These are phyloP conservation scores for Venusia cambrica DNA, from an alignment of 2,888 invertebrate genomes.

Conservation along the genomic window DNA sequence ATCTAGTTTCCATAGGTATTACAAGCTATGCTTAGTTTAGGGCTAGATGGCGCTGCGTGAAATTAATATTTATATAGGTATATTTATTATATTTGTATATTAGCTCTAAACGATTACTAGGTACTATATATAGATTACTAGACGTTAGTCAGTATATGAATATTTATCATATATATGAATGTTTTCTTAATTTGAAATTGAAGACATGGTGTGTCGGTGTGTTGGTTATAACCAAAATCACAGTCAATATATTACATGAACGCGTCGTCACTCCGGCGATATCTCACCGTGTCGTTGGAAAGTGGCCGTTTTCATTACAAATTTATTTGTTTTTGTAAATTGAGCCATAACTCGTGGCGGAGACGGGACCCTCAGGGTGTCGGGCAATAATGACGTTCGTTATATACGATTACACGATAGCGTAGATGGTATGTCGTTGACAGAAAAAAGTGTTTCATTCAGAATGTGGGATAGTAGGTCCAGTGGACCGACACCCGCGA, in stretches of 20 bases:
- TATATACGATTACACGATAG: constrained; percentile 56
- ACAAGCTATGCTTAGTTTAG: too few relatives aligned
- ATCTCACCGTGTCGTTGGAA: constrained; percentile 21
- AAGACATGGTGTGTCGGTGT: too few relatives aligned
- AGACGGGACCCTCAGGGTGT: constrained; percentile 51
- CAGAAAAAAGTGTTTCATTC: constrained; percentile 18
- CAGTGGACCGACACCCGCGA: too few relatives aligned
- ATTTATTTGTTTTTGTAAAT: constrained; percentile 47
- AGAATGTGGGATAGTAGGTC: constrained; percentile 4
- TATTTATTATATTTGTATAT: too few relatives aligned
- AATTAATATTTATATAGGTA: too few relatives aligned
- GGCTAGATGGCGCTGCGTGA: too few relatives aligned
- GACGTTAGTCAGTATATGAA: too few relatives aligned
- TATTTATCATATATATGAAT: too few relatives aligned
- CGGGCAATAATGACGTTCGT: constrained; percentile 54
- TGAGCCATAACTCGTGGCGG: constrained; percentile 60
- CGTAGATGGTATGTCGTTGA: constrained; percentile 14
- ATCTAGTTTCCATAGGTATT: too few relatives aligned
- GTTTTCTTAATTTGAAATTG: too few relatives aligned
- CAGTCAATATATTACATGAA: constrained; percentile 19
- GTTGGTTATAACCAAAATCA: constrained; percentile 16
- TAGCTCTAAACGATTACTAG: too few relatives aligned
- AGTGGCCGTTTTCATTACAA: constrained; percentile 31
- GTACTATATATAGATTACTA: too few relatives aligned
- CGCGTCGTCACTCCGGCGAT: constrained; percentile 22